Evolutionary conservation across 2,113 vertebrate genomes (phyloP), one percentile per base, ranked within the genome.

Genomic region (Prochilodus magdalenae): DNA sequence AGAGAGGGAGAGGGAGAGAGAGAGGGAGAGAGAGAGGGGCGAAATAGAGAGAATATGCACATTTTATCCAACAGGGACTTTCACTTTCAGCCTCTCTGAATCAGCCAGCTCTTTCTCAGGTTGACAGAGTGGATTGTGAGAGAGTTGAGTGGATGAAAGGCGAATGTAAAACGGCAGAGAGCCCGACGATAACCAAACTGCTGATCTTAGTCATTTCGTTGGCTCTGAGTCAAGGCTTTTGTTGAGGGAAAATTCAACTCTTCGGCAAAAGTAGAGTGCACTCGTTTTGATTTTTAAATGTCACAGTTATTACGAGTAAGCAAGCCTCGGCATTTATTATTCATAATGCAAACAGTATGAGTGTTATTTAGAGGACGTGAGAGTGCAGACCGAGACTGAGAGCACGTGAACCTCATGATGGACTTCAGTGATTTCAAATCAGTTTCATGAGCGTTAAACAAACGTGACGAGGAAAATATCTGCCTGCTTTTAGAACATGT

Each of bases 1-100:
- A 86, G 65, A 85, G 66, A 73, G 84, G 90, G 86, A 85, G 88
- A 92, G 90, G 87, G 86, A 82, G 86, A 88, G 89, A 89, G 88
- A 87, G 88, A 77, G 62, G 47, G 60, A 65, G 55, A 75, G 70
- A 69, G 18, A 51, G n/a, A 78, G 77, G 83, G 88, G 80, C 80
- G 62, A 72, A 73, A 79, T 83, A 65, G 51, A 75, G 36, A 80
- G 62, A 84, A 84, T 76, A 71, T 74, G 71, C 53, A 80, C 71
- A 73, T 83, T 77, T 79, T 70, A 85, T 36, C 80, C 51, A 77
- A 73, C 49, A 67, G 72, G 20, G 60, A 73, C 71, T 79, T 82
- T 83, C 49, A 78, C 72, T 86, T 81, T 82, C 33, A 82, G 66
- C 85, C 69, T 16, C 11, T 84, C 55, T 80, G 73, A 80, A 73